phyloP scores from a whole-genome alignment of 2,797 vertebrate genomes.

The Natrix natrix region DNA sequence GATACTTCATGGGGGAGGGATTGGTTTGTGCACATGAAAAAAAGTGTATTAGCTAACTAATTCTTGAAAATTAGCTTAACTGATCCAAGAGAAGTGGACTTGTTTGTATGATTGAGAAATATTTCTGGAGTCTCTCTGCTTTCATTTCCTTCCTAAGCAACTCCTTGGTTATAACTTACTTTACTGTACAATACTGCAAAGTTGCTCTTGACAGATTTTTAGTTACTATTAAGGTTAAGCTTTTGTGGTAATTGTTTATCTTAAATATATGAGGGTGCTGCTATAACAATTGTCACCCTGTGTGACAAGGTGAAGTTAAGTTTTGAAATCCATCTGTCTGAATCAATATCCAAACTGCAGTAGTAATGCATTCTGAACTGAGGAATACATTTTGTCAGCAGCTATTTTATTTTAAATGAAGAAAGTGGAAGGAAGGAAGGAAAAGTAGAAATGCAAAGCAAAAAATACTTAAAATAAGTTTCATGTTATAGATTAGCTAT shows the following conservation, averaged over 20 bases:
- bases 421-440: background rate
- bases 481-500: background rate
- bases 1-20: background rate
- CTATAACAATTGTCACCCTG: background rate
- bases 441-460: background rate
- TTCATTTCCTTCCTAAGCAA: background rate
- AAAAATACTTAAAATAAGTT: background rate
- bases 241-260: background rate
- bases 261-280: background rate
- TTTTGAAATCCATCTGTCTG: conserved; percentile 9
- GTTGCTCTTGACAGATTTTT: background rate
- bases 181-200: background rate
- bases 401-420: background rate
- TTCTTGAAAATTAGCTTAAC: background rate
- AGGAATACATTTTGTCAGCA: background rate
- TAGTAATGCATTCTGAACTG: background rate
- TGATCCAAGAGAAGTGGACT: background rate
- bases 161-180: background rate
- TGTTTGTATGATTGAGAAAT: background rate
- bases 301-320: background rate
- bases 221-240: background rate
- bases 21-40: background rate
- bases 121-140: background rate
- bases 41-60: background rate
- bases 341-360: background rate